Evolutionary conservation across 30 jellyfish, hydroid and myxozoan genomes (phyloP), one percentile per base, ranked within the genome.

Genomic region (Calvadosia cruxmelitensis): DNA sequence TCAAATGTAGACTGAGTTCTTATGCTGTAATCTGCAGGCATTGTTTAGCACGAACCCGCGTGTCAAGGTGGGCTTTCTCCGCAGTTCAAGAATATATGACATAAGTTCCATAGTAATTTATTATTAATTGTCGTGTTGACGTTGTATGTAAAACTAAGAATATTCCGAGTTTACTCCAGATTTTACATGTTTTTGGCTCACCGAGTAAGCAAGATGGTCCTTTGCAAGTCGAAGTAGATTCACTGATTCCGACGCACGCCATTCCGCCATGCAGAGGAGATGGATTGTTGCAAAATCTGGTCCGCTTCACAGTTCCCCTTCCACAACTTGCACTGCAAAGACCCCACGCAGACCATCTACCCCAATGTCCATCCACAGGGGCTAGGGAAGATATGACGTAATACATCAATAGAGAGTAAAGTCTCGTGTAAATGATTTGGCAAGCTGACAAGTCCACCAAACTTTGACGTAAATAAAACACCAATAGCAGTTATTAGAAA

Each of bases 291-390:
- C 94, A 82, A 1, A 5, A 53, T 33, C 94, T 71, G 15, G 50
- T 29, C 48, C 94, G 53, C 27, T 34, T 27, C 61, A 36, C 71
- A 5, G 42, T 51, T 27, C 92, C 94, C 20, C 2, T 36, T 27
- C 52, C 90, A 48, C 94, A 82, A 29, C 92, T 49, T 2, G 29
- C 77, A 34, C 86, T 48, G 63, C 94, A 82, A 12, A 27, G 67
- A 10, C 80, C 52, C 94, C 94, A 82, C 27, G 79, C 16, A 20
- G 78, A 76, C 94, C 94, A 82, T 69, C 74, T 53, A 52, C 77
- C 82, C 94, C 94, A 82, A 70, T 82, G 78, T 10, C 94, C 94
- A 69, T 69, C 64, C 15, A 75, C 70, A 16, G 94, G 94, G 34
- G 91, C 94, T 82, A 30, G 42, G 68, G 65, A 50, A 30, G 48